Evolutionary conservation across 2,797 vertebrate genomes (phyloP).

Genomic region (Decapterus maruadsi): DNA sequence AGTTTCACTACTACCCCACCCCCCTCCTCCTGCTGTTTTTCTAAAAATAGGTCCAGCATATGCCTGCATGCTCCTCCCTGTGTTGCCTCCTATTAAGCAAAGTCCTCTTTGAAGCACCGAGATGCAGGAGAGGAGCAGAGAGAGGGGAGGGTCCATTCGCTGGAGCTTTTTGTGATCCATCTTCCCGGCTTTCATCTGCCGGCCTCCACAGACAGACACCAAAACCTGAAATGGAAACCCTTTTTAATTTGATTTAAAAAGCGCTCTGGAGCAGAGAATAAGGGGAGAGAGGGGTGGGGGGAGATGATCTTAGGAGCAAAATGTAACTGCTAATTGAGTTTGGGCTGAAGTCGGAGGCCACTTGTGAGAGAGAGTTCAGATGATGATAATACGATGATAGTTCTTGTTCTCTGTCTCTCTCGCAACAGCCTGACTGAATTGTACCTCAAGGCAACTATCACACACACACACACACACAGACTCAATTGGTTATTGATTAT

Average conservation of each 20-base stretch:
- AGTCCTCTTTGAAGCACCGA: conserved; percentile 75
- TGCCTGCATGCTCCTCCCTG: conserved; percentile 71
- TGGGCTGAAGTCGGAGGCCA: conserved; percentile 44
- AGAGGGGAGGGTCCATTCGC: conserved; percentile 64
- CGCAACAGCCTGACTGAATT: not conserved
- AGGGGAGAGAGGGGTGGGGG: not conserved
- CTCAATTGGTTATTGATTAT: conserved; percentile 49
- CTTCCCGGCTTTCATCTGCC: conserved; percentile 59
- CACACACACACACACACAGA: not conserved
- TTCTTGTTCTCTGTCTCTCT: conserved; percentile 1
- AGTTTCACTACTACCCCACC: conserved; percentile 61
- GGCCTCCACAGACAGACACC: conserved; percentile 45
- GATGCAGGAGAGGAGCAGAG: conserved; percentile 50
- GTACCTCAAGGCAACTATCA: conserved; percentile 35
- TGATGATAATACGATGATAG: conserved; percentile 18
- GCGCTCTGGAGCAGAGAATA: conserved; percentile 34
- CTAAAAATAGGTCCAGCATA: conserved; percentile 80
- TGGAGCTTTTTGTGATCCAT: conserved; percentile 61
- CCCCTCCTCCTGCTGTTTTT: conserved; percentile 43
- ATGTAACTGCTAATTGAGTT: conserved; percentile 68
- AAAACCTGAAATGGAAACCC: conserved; percentile 72
- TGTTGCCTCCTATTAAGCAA: conserved; percentile 75
- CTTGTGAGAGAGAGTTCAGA: conserved; percentile 35
- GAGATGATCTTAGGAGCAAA: conserved; percentile 55
- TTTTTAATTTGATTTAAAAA: conserved; percentile 73